Base-by-base conservation (phyloP, 2,797 vertebrate species). In the Protonibea diacanthus region DNA sequence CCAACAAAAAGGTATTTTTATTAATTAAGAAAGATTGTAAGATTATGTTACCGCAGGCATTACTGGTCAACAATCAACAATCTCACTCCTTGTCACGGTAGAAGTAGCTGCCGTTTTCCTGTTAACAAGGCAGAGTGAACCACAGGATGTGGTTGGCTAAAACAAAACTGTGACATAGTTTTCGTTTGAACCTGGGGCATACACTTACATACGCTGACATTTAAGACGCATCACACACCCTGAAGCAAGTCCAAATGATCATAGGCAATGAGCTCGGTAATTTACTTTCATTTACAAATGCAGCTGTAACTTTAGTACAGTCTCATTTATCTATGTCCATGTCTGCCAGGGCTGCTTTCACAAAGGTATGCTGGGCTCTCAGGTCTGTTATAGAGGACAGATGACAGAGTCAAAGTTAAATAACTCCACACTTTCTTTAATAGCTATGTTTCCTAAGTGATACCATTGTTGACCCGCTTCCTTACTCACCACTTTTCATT, bases 141-240 rank as follows among this genome's bases (percentile, higher is more conserved):
- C 60, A 90, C 85, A 92, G 91, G 91, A 92, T 86, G 91, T 92
- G 89, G 89, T 86, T 42, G 83, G 71, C 67, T 58, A 51, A 78
- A 78, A 10, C 29, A 29, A 78, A 81, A 85, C 53, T 69, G 76
- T 86, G 82, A 81, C 62, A 0, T 1, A 1, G 3, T 10, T 9
- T 13, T 18, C 20, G 2, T 11, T 15, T 44, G 10, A 14, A 6
- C 4, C 7, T 4, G 8, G 40, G 61, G n/a, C 52, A 47, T 1
- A 51, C 40, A 29, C 29, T 4, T 11, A 45, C 25, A 12, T 2
- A 13, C 12, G 1, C 33, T 51, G 66, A 4, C 8, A 7, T 53
- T 76, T 58, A 14, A 40, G 61, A 48, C 13, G 60, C 48, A 40
- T 53, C 59, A 18, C 23, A 51, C 1, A 20, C 17, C 25, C 15